Base-by-base conservation (phyloP, 1,140 invertebrate genomes). In the Zeugodacus cucurbitae region DNA sequence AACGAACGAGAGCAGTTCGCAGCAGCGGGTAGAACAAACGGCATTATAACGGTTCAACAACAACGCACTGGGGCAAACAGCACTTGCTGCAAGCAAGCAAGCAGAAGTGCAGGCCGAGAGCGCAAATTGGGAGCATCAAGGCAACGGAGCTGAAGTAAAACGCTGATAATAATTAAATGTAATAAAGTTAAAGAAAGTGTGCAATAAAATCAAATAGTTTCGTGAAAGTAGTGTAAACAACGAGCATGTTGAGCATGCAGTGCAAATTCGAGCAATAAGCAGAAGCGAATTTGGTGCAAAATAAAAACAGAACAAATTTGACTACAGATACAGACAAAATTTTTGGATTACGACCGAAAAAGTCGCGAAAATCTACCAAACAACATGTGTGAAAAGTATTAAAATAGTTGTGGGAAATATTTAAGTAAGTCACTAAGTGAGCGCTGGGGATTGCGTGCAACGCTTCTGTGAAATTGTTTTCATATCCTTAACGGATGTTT, bases 1-100 rank as follows among this genome's bases (percentile, higher is more conserved):
- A 62, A 85, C 87, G 87, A 86, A 85, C 70, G 70, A 88, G 87
- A 41, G 58, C 70, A 88, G 87, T 88, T 85, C 87, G 59, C 14
- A 62, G 48, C n/a, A 82, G 41, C 74, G 74, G 74, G 11, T 44
- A 22, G 29, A 74, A 17, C 26, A 62, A 62, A 62, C 22, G n/a
- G 74, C 22, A 41, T 48, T 20, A 26, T 32, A 67, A 62, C 58
- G 7, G 87, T 48, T 59, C 22, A 34, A 29, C 37, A 58, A 87
- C 32, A 87, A 67, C 7, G 22, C n/a, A 82, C 34, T 82, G n/a
- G 74, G 74, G 41, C 74, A 87, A 86, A 87, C 85, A 87, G 58
- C 48, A 87, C 85, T 59, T 59, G 85, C 48, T 87, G 58, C 85
- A 87, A 86, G 54, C 48, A 44, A n/a, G 26, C 78, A 87, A 87